Conservation (phyloP, 1,140 invertebrate species). For the Dysdera silvatica region DNA sequence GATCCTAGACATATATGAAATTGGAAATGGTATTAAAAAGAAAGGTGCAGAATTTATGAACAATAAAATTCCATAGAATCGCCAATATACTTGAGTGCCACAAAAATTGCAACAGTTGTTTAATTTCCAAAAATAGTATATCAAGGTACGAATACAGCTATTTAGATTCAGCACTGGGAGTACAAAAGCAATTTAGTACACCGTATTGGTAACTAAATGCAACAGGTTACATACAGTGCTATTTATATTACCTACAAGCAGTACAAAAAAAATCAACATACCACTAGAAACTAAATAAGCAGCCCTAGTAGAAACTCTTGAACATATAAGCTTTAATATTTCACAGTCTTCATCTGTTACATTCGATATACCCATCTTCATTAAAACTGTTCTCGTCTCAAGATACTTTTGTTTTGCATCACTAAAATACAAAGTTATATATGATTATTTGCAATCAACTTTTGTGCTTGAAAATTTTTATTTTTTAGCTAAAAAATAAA, state of each 20-base stretch:
- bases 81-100: not conserved
- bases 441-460: too few species aligned
- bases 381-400: conserved; percentile 32
- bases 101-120: not conserved
- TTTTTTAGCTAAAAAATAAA: too few species aligned
- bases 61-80: too few species aligned
- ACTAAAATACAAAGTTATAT: conserved; percentile 40
- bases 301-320: conserved; percentile 78
- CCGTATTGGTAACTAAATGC: not conserved
- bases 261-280: conserved; percentile 1
- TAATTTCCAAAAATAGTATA: too few species aligned
- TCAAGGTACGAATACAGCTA: too few species aligned
- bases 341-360: conserved; percentile 78
- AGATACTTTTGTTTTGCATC: conserved; percentile 33
- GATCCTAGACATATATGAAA: too few species aligned
- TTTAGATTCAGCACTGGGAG: not conserved
- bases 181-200: not conserved
- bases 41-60: too few species aligned
- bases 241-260: not conserved
- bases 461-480: too few species aligned
- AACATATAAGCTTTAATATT: conserved; percentile 81
- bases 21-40: too few species aligned
- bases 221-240: not conserved
- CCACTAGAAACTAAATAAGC: conserved; percentile 79
- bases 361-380: conserved; percentile 54